Evolutionary conservation across 2,797 vertebrate genomes (phyloP).

Genomic region (Taeniopygia guttata): DNA sequence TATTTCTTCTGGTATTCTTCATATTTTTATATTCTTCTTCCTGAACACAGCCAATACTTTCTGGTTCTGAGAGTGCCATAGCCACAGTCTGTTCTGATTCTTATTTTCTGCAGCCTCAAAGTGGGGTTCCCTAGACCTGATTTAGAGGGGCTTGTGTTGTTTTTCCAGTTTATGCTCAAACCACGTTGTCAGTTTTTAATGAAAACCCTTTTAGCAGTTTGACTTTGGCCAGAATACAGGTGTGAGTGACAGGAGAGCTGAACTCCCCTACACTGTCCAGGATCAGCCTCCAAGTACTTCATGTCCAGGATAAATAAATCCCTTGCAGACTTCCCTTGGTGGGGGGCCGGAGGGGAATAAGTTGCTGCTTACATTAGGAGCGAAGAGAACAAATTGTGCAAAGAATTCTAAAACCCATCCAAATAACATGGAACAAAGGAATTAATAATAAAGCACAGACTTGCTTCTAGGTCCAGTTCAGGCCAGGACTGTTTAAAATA

Average conservation of each 20-base stretch:
- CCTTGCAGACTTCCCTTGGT: background rate
- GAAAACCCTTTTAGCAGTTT: conserved; percentile 8
- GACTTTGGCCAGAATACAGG: background rate
- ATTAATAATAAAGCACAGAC: background rate
- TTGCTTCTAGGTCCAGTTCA: background rate
- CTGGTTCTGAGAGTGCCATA: background rate
- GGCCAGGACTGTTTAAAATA: conserved; percentile 5
- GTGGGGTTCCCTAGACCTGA: background rate
- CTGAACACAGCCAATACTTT: background rate
- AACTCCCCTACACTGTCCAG: background rate
- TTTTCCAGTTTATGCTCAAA: background rate
- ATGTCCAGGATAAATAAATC: conserved; percentile 14
- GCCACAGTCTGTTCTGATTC: background rate
- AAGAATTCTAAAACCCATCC: conserved; percentile 11
- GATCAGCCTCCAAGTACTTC: background rate
- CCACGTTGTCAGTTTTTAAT: background rate
- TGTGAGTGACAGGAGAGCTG: background rate
- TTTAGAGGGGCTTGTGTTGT: background rate
- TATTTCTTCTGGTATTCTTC: background rate
- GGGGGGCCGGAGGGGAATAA: background rate
- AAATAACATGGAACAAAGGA: conserved; percentile 13
- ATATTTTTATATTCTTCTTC: background rate
- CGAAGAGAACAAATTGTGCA: conserved; percentile 28
- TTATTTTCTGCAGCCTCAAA: background rate
- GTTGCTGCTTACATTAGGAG: conserved; percentile 10